Conservation (phyloP, 1,140 invertebrate genomes). For the Ceratitis capitata region DNA sequence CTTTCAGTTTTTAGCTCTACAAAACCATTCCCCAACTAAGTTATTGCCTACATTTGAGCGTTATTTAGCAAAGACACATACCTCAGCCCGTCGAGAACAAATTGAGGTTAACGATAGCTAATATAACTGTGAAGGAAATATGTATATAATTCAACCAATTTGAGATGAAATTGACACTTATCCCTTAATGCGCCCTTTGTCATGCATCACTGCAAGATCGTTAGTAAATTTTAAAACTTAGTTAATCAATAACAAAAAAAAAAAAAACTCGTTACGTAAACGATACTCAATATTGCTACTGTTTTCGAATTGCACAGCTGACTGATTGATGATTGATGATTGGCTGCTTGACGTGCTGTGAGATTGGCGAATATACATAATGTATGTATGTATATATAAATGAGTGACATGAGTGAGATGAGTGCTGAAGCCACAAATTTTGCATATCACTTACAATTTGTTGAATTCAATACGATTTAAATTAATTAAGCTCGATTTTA, state of each 20-base stretch:
- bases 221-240: neutral
- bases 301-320: neutral
- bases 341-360: neutral
- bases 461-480: slow-evolving; percentile 9
- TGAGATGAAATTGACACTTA: neutral
- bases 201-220: neutral
- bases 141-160: neutral
- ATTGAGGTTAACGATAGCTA: neutral
- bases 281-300: neutral
- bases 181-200: neutral
- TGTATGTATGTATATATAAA: no score
- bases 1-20: no score
- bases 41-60: neutral
- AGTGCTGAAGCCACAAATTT: neutral
- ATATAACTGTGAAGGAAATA: neutral
- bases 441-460: neutral
- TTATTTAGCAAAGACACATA: neutral
- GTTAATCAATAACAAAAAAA: no score
- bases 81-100: neutral
- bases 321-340: neutral
- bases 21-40: no score
- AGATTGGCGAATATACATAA: neutral
- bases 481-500: slow-evolving; percentile 20
- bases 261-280: neutral
- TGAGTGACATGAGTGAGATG: neutral